Conservation (phyloP, 2,888 invertebrate genomes). For the Sisyra nigra region DNA sequence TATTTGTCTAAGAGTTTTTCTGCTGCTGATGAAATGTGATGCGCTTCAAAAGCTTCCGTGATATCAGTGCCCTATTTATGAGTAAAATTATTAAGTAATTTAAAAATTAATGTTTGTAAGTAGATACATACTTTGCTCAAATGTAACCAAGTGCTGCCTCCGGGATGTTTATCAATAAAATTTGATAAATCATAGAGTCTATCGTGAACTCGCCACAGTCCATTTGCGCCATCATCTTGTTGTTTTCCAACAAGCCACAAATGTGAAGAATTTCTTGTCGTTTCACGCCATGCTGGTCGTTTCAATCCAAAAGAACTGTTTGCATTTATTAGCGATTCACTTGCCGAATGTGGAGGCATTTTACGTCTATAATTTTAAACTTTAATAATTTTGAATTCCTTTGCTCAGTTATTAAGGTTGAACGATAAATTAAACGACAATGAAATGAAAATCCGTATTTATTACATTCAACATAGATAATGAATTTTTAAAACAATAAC, state of each 20-base stretch:
- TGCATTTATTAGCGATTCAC: too few relatives aligned
- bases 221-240: conserved; percentile 53
- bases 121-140: conserved; percentile 40
- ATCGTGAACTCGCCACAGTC: conserved; percentile 63
- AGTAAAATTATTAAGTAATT: neutral
- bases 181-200: conserved; percentile 68
- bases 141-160: conserved; percentile 60
- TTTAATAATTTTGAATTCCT: too few relatives aligned
- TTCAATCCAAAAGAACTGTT: conserved; percentile 33
- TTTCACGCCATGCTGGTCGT: conserved; percentile 33
- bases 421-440: too few relatives aligned
- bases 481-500: too few relatives aligned
- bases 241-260: conserved; percentile 49
- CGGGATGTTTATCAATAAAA: conserved; percentile 71
- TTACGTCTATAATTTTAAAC: too few relatives aligned
- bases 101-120: neutral
- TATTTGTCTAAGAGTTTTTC: conserved; percentile 45
- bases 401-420: too few relatives aligned
- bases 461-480: too few relatives aligned
- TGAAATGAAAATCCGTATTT: too few relatives aligned
- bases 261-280: conserved; percentile 25
- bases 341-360: too few relatives aligned
- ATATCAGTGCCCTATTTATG: conserved; percentile 52
- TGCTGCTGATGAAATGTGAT: conserved; percentile 44
- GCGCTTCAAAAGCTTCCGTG: conserved; percentile 61